These are phyloP conservation scores for Pseudomyrmex concolor DNA, from an alignment of 1,140 invertebrate genomes.

Conservation along the genomic window DNA sequence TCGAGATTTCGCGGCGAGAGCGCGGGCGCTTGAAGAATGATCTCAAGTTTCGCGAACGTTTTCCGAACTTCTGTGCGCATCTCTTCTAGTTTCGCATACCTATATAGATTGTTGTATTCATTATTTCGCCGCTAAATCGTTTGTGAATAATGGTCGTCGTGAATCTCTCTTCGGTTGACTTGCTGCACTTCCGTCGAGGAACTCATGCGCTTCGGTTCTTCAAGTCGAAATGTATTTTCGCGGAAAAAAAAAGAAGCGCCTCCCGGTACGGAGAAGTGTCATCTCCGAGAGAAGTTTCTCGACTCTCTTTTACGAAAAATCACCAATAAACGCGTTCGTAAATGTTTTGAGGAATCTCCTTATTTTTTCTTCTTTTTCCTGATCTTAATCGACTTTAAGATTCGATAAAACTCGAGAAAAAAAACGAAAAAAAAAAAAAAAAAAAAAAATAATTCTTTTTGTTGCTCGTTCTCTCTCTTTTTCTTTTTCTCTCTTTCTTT, in stretches of 20 bases:
- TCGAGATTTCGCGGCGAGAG: slow-evolving; percentile 39
- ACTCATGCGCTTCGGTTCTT: slow-evolving; percentile 16
- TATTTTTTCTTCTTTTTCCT: not conserved
- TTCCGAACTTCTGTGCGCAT: slow-evolving; percentile 4
- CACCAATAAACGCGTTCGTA: not conserved
- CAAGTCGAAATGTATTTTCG: slow-evolving; percentile 8
- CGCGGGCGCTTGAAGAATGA: slow-evolving; percentile 32
- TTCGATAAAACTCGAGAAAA: slow-evolving; percentile 30
- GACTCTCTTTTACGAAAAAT: not conserved
- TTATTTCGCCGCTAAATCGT: slow-evolving; percentile 77
- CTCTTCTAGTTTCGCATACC: not conserved
- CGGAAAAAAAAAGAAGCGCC: not conserved
- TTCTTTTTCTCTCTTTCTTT: slow-evolving; percentile 4
- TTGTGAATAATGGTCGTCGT: slow-evolving; percentile 77
- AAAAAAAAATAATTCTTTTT: slow-evolving; percentile 35
- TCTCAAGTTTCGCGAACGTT: slow-evolving; percentile 41
- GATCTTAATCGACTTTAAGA: not conserved
- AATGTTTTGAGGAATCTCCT: not conserved
- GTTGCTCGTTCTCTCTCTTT: not conserved
- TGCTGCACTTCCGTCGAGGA: not conserved
- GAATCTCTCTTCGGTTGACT: slow-evolving; percentile 69
- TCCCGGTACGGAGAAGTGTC: not conserved
- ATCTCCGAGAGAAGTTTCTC: not conserved
- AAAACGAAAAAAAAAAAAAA: slow-evolving; percentile 18
- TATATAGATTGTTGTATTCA: slow-evolving; percentile 72